Base-by-base conservation (phyloP, 2,888 invertebrate species). In the Diplolepis rosae region DNA sequence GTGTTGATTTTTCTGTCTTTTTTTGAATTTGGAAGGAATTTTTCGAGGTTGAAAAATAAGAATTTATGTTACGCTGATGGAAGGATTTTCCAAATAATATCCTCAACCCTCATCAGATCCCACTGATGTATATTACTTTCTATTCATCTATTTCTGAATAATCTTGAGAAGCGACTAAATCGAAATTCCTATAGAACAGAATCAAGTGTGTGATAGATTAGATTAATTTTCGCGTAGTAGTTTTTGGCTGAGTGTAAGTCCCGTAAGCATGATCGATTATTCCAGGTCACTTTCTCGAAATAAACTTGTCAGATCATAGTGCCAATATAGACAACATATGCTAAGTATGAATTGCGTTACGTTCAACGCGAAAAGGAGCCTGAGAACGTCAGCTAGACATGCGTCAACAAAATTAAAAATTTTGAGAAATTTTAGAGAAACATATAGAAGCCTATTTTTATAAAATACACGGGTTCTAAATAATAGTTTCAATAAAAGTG, bases 251-350 rank as follows among this genome's bases (percentile, higher is more conserved):
- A 32, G 32, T 9, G 18, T 22, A 56, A 35, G 22, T 35, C 32
- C 22, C 18, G 32, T 56, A 35, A 24, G 56, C 22, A 56, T 32
- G 56, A 39, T 61, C 56, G 56, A 61, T 61, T 24, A 61, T 61
- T 56, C 56, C 56, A 61, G 56, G 56, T 39, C 56, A 61, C 56
- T 61, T 61, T 61, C 56, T 61, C 24, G 39, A 61, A 61, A 61
- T 61, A 61, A 61, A 61, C 56, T 61, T 61, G 56, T 61, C 39
- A 24, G 24, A 61, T 61, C 35, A 61, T 24, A 39, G 22, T 61
- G 56, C 56, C 56, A 61, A 61, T n/a, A 6, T 61, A 61, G 22
- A 61, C 35, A 61, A 35, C 24, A 6, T 61, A 61, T 35, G 52
- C 52, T 52, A 52, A 52, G 56, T 61, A 39, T 22, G 32, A 15